A percentile compares a stretch with the other conserved stretches of the same genome.
phyloP scores from a whole-genome alignment of 2,888 invertebrate genomes.

The Agriopis aurantiaria region DNA sequence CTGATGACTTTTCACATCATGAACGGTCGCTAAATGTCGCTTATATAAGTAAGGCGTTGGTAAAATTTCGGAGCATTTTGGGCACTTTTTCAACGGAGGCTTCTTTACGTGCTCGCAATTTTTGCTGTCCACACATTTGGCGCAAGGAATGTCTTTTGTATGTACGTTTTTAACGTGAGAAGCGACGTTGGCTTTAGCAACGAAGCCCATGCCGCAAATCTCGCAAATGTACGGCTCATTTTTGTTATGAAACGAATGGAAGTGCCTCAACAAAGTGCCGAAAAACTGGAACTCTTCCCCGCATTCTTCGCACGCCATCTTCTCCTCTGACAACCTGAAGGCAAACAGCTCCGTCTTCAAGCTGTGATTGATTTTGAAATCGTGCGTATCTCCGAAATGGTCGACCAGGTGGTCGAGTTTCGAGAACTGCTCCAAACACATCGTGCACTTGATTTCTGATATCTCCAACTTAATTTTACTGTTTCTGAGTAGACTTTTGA shows the following conservation, averaged over 20 bases:
- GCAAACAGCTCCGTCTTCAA: slow-evolving; percentile 51
- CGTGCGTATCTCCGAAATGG: slow-evolving; percentile 53
- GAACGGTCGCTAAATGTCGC: slow-evolving; percentile 68
- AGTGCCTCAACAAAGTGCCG: slow-evolving; percentile 60
- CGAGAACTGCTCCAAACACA: slow-evolving; percentile 50
- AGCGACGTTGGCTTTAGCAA: slow-evolving; percentile 61
- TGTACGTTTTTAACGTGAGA: slow-evolving; percentile 67
- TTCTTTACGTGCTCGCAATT: slow-evolving; percentile 15
- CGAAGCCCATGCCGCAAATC: slow-evolving; percentile 71
- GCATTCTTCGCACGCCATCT: slow-evolving; percentile 63
- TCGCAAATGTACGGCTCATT: slow-evolving; percentile 63
- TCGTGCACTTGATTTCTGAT: slow-evolving; percentile 58
- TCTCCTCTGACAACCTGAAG: slow-evolving; percentile 61
- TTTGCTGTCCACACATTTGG: slow-evolving; percentile 49
- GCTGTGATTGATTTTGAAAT: slow-evolving; percentile 54
- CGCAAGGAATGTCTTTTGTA: slow-evolving; percentile 49
- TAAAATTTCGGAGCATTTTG: slow-evolving; percentile 68
- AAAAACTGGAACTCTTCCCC: slow-evolving; percentile 63
- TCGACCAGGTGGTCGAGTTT: slow-evolving; percentile 54
- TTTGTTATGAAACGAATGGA: slow-evolving; percentile 61
- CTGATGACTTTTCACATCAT: slow-evolving; percentile 67
- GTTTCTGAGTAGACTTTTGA: slow-evolving; percentile 50
- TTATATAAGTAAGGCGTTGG: slow-evolving; percentile 66
- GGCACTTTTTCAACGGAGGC: slow-evolving; percentile 54
- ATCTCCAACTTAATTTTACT: slow-evolving; percentile 61